phyloP scores from a whole-genome alignment of 2,797 vertebrate genomes.

The Falco biarmicus region DNA sequence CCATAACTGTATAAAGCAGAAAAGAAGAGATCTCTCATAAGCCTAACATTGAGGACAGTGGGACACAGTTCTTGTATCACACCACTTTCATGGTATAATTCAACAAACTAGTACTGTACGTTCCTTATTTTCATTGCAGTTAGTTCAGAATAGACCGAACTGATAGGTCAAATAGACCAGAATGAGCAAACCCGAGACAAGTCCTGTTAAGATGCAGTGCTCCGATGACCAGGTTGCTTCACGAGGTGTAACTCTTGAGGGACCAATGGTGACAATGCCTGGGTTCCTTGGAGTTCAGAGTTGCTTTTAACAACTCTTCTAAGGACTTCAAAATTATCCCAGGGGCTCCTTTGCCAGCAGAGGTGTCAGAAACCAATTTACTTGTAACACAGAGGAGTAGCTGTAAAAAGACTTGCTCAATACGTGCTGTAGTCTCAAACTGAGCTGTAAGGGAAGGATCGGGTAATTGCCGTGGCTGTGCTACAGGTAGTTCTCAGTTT shows the following conservation, averaged over 20 bases:
- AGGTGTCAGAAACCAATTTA: constrained; percentile 32
- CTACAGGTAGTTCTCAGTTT: background rate
- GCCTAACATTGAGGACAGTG: background rate
- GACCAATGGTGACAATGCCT: background rate
- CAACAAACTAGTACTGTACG: background rate
- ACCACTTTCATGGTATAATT: background rate
- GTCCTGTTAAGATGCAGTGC: background rate
- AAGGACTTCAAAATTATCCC: background rate
- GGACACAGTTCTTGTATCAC: background rate
- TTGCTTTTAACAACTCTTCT: background rate
- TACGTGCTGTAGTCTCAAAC: background rate
- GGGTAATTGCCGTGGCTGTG: background rate
- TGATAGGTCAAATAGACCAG: background rate
- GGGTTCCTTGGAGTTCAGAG: background rate
- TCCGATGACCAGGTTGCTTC: background rate
- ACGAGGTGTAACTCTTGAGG: background rate
- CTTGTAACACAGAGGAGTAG: background rate
- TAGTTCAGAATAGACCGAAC: background rate
- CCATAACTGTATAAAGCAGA: background rate
- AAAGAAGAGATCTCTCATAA: background rate
- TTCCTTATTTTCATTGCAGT: background rate
- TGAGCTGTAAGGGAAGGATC: background rate
- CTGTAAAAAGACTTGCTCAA: background rate
- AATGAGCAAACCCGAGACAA: background rate
- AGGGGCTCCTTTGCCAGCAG: background rate